Base-by-base conservation (phyloP, 2,888 invertebrate species). In the Strigamia transsilvanica region DNA sequence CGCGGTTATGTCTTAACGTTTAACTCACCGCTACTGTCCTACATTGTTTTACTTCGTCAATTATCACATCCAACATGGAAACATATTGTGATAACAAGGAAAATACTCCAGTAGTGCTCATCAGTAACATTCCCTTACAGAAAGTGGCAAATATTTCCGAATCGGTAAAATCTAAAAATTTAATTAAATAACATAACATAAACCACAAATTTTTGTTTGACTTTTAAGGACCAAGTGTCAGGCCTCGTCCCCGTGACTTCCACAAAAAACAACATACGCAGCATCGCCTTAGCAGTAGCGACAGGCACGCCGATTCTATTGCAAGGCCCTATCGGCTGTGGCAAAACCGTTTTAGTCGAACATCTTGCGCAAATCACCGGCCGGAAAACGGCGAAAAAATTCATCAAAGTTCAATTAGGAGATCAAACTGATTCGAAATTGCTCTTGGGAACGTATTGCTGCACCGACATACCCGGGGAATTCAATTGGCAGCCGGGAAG, bases 401-500 rank as follows among this genome's bases (percentile, higher is more conserved):
- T 95, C 81, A 90, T 95, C 83, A 94, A 96, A 88, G 93, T 99
- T 34, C 99, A 99, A 86, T 90, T 99, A 41, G 97, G 98, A 7
- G 98, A 99, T 88, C 97, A 99, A 89, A 97, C 97, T 1, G 99
- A 99, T 87, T 94, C 97, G 81, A 95, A 98, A 89, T 87, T 96
- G 91, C 88, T 99, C 81, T 89, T 99, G 10, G 99, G 99, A 0
- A 93, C 94, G 0, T 97, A 97, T 87, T 91, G 94, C 85, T 99
- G 98, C 87, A 98, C 99, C 0, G 98, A 98, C 87, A 91, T 98
- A 80, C 98, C 98, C 0, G 99, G 99, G 15, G 97, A 99, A 88
- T 99, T 99, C 90, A 89, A 96, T 23, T 99, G 99, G 99, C 92
- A 94, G 85, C 94, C 98, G 1, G 98, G 98, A n/a, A 93, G 96